Evolutionary conservation across 2,113 vertebrate genomes (phyloP).

Genomic region (Oreochromis spilurus): DNA sequence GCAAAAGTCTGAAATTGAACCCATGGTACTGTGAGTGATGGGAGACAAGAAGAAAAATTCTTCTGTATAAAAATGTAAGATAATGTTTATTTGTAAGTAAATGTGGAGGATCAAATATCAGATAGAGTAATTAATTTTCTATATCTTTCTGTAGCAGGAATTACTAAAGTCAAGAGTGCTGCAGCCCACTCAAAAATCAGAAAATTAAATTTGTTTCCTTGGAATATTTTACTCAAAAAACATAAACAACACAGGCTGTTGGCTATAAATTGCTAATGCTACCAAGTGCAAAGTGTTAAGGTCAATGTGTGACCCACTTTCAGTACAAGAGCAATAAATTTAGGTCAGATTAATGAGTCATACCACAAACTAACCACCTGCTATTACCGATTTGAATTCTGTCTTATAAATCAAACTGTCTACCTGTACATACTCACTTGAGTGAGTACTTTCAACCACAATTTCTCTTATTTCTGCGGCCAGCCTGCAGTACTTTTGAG

Average conservation of each 20-base stretch:
- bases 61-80: not conserved
- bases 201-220: not conserved
- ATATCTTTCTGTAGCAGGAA: not conserved
- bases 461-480: not conserved
- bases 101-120: not conserved
- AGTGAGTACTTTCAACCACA: not conserved
- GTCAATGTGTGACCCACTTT: not conserved
- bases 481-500: not conserved
- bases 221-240: not conserved
- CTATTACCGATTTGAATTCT: not conserved
- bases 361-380: not conserved
- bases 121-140: not conserved
- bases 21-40: not conserved
- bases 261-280: not conserved
- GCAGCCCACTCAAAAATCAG: not conserved
- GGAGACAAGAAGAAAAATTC: not conserved
- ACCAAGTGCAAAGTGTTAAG: not conserved
- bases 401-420: not conserved
- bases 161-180: not conserved
- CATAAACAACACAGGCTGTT: not conserved
- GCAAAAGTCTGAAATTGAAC: not conserved
- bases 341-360: not conserved
- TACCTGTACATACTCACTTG: rapidly evolving
- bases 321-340: not conserved
- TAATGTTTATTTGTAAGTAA: not conserved